These are phyloP conservation scores for Craniophora ligustri DNA, from an alignment of 2,888 invertebrate genomes.

Conservation along the genomic window DNA sequence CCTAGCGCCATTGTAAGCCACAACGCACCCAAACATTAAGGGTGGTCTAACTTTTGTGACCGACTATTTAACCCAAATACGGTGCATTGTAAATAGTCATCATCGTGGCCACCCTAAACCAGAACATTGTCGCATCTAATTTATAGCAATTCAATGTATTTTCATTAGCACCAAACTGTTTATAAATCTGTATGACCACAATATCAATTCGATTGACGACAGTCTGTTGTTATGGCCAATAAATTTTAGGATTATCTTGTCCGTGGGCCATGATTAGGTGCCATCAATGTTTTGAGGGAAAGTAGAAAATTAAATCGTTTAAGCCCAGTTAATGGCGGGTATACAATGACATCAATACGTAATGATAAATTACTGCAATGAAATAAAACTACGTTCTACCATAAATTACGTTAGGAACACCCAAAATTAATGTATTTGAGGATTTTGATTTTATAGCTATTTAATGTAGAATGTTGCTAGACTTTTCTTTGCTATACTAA, in stretches of 20 bases:
- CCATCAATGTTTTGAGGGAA: conserved; percentile 82
- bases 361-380: conserved; percentile 69
- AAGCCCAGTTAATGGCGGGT: conserved; percentile 79
- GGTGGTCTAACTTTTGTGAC: conserved; percentile 76
- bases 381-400: conserved; percentile 56
- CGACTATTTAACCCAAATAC: conserved; percentile 77
- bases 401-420: conserved; percentile 56
- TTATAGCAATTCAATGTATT: conserved; percentile 84
- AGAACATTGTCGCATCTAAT: conserved; percentile 73
- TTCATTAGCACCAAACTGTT: conserved; percentile 83
- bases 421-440: conserved; percentile 35
- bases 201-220: conserved; percentile 79
- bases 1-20: conserved; percentile 58
- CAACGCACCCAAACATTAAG: conserved; percentile 71
- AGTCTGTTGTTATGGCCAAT: conserved; percentile 80
- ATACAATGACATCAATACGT: conserved; percentile 69
- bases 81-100: conserved; percentile 69
- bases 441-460: conserved; percentile 17
- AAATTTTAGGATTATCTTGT: conserved; percentile 87
- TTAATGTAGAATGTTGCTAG: not conserved
- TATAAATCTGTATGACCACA: conserved; percentile 78
- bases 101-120: conserved; percentile 73
- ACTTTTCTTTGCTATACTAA: conserved; percentile 3
- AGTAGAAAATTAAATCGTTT: conserved; percentile 84
- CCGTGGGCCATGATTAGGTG: conserved; percentile 82